Conservation (phyloP, 1,140 invertebrate species). For the Neodiprion lecontei region DNA sequence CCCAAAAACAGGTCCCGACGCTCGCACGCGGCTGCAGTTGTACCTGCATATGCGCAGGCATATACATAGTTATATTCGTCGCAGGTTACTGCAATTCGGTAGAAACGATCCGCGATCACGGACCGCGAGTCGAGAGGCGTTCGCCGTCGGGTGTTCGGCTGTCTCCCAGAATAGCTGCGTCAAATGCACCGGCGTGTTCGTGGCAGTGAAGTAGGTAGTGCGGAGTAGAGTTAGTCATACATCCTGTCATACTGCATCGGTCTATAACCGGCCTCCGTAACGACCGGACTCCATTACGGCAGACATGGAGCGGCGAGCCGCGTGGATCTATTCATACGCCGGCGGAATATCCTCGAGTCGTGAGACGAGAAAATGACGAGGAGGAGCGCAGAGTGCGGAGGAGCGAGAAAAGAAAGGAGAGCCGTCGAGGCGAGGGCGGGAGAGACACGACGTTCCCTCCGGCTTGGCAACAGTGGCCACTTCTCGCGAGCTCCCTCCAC, state of each 20-base stretch:
- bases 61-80: no score
- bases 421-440: conserved; percentile 18
- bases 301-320: neutral
- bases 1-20: no score
- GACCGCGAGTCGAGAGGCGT: neutral
- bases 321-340: conserved; percentile 17
- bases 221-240: conserved; percentile 49
- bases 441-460: conserved; percentile 27
- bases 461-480: conserved; percentile 50
- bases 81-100: no score
- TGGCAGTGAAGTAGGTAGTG: neutral
- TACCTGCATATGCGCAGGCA: no score
- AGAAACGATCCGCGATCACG: no score
- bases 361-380: conserved; percentile 20
- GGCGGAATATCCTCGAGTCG: conserved; percentile 12
- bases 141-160: neutral
- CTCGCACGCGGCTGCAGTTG: no score
- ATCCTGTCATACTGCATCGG: conserved; percentile 52
- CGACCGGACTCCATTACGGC: neutral
- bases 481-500: conserved; percentile 22
- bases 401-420: conserved; percentile 9
- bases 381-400: conserved; percentile 24
- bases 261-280: conserved; percentile 38
- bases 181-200: neutral
- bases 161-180: conserved; percentile 55